Conservation (phyloP, 2,888 invertebrate genomes). For the Campaea margaritaria region DNA sequence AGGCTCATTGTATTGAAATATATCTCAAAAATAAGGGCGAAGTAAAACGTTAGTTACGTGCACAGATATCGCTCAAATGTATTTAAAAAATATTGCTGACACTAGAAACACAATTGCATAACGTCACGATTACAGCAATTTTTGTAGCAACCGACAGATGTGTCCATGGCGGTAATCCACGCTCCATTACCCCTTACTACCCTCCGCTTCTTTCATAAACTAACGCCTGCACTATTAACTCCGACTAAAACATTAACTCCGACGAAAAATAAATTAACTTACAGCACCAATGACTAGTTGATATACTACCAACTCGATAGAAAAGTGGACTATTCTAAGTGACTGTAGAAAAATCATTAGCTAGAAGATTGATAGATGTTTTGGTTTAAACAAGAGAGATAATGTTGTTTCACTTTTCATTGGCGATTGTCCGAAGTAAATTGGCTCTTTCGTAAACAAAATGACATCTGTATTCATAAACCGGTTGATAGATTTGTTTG, state of each 20-base stretch:
- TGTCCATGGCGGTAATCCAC: constrained; percentile 63
- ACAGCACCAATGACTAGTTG: constrained; percentile 42
- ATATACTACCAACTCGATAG: constrained; percentile 46
- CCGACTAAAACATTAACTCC: constrained; percentile 50
- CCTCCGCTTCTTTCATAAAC: constrained; percentile 59
- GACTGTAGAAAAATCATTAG: constrained; percentile 5
- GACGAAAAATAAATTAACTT: constrained; percentile 34
- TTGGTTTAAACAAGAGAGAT: not conserved
- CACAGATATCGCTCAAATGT: no score
- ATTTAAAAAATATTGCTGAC: no score
- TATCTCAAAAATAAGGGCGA: no score
- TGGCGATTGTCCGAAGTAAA: not conserved
- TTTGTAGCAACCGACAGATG: constrained; percentile 59
- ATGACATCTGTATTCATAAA: no score
- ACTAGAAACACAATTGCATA: constrained; percentile 48
- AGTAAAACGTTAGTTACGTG: no score
- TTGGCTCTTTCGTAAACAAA: not conserved
- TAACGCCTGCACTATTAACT: constrained; percentile 56
- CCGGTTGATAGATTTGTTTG: no score
- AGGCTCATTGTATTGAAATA: no score
- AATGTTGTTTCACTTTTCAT: not conserved
- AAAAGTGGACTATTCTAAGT: not conserved
- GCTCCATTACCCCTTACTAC: constrained; percentile 67
- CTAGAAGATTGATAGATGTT: constrained; percentile 5
- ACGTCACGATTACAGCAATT: constrained; percentile 52